phyloP scores from a whole-genome alignment of 2,797 vertebrate species.

The Rallus crepitans region DNA sequence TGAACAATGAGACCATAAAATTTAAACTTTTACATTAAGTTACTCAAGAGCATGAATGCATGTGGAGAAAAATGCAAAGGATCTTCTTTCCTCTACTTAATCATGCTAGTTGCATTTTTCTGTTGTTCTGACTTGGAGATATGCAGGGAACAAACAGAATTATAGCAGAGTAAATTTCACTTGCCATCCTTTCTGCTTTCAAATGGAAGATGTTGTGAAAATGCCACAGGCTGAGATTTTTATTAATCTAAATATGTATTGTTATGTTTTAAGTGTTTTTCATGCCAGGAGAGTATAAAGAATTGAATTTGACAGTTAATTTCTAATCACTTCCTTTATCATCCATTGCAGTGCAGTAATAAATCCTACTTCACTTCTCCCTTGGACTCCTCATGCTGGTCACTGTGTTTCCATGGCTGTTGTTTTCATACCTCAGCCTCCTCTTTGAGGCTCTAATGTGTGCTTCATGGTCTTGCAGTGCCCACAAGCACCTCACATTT shows the following conservation, averaged over 20 bases:
- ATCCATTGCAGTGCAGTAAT: constrained; percentile 1
- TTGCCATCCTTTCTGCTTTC: constrained; percentile 12
- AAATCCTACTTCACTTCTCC: constrained; percentile 39
- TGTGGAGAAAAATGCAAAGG: background rate
- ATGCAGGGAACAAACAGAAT: background rate
- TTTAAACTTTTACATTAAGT: constrained; percentile 21
- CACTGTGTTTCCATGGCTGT: background rate
- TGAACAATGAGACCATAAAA: constrained; percentile 8
- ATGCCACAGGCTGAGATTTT: constrained; percentile 12
- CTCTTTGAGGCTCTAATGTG: background rate
- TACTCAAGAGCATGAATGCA: background rate
- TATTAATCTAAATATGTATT: background rate
- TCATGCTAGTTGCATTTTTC: background rate
- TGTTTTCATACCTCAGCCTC: background rate
- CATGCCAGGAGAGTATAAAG: background rate
- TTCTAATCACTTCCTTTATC: constrained; percentile 56
- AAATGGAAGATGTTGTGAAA: constrained; percentile 9
- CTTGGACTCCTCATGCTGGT: background rate
- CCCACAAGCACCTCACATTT: background rate
- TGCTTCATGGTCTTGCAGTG: background rate
- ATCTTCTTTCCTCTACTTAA: constrained; percentile 4
- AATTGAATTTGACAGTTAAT: constrained; percentile 44
- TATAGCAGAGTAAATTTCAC: background rate
- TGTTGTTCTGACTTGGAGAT: background rate
- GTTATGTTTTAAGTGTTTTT: constrained; percentile 26